Evolutionary conservation across 2,113 vertebrate species (phyloP).

Genomic region (Enhydra lutris): DNA sequence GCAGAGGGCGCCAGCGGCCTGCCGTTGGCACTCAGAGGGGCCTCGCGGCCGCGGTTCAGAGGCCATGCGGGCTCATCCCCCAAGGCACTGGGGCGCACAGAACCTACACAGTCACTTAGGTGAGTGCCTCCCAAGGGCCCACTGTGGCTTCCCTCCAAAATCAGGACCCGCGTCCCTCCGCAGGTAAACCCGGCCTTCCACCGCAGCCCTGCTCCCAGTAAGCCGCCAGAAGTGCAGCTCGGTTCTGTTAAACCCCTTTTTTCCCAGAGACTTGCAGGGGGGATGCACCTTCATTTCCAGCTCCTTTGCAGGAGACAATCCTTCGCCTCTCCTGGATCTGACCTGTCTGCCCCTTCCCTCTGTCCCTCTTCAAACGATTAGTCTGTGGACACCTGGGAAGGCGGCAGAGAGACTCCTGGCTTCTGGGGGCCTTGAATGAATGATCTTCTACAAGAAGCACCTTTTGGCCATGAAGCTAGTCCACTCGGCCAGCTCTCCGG

Average conservation of each 20-base stretch:
- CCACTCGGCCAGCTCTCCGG: neutral
- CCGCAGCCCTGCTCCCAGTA: neutral
- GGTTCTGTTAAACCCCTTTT: neutral
- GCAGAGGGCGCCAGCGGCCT: slow-evolving; percentile 68
- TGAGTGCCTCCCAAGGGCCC: neutral
- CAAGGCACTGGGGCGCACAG: fast-evolving
- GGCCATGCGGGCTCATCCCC: neutral
- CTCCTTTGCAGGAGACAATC: neutral
- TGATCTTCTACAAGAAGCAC: neutral
- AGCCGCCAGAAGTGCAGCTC: neutral
- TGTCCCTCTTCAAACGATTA: neutral
- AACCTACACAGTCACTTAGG: neutral
- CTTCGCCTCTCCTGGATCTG: neutral
- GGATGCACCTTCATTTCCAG: neutral
- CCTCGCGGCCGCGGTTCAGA: fast-evolving
- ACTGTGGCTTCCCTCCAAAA: neutral
- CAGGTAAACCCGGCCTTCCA: neutral
- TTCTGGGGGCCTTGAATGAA: neutral
- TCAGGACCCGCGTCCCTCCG: neutral
- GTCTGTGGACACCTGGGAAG: neutral
- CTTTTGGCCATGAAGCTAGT: neutral
- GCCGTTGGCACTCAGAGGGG: neutral
- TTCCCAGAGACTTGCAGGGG: neutral
- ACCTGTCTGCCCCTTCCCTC: neutral
- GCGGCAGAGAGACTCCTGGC: fast-evolving